phyloP scores from a whole-genome alignment of 2,888 invertebrate species.

The Brenthis ino region DNA sequence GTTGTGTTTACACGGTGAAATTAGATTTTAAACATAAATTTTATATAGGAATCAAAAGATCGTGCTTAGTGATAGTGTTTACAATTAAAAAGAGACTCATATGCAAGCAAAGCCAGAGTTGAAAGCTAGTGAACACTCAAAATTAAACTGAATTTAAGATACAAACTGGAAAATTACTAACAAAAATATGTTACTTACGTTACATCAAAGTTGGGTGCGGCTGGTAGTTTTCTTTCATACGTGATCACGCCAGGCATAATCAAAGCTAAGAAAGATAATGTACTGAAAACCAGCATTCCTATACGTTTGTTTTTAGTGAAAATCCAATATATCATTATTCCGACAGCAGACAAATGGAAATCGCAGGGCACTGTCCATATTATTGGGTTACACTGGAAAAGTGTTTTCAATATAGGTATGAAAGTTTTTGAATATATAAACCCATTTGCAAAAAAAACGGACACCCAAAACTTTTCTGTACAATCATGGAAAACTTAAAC shows the following conservation, averaged over 20 bases:
- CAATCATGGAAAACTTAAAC: no score
- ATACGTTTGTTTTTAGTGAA: constrained; percentile 34
- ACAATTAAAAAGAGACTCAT: no score
- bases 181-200: constrained; percentile 26
- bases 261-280: constrained; percentile 29
- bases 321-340: constrained; percentile 42
- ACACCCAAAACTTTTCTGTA: no score
- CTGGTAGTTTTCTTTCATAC: constrained; percentile 26
- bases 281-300: constrained; percentile 35
- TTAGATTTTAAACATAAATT: no score
- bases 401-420: not conserved
- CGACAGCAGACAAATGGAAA: constrained; percentile 46
- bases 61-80: no score
- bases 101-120: no score
- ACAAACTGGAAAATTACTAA: no score
- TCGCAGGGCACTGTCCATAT: constrained; percentile 50
- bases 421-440: not conserved
- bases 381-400: constrained; percentile 45
- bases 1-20: no score
- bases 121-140: no score
- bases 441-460: no score
- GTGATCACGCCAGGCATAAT: constrained; percentile 34
- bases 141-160: no score
- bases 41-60: no score
- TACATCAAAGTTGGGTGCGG: constrained; percentile 31